Evolutionary conservation across 2,797 vertebrate species (phyloP).

Genomic region (Octomys mimax): DNA sequence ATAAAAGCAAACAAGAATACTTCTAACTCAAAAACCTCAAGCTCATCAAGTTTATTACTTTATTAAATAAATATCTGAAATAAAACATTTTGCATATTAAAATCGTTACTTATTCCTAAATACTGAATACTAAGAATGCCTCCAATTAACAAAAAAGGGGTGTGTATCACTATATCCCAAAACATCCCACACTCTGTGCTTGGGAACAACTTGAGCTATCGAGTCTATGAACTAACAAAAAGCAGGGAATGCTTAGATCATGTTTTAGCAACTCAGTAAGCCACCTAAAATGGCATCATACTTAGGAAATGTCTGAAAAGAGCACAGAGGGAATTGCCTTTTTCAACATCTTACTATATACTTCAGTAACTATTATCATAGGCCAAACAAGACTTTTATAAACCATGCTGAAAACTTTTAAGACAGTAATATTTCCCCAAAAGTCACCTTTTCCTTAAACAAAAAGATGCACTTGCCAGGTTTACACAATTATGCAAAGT

Average conservation of each 20-base stretch:
- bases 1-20: conserved; percentile 18
- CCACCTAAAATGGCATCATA: conserved; percentile 64
- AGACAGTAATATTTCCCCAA: neutral
- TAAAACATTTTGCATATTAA: conserved; percentile 20
- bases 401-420: conserved; percentile 27
- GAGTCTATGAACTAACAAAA: conserved; percentile 37
- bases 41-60: neutral
- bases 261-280: conserved; percentile 67
- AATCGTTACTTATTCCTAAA: conserved; percentile 56
- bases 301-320: neutral
- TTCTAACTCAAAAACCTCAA: neutral
- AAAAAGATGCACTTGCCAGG: neutral
- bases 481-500: conserved; percentile 56
- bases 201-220: conserved; percentile 2
- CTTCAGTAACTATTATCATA: conserved; percentile 38
- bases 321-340: neutral
- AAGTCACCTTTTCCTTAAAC: neutral
- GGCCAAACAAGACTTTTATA: conserved; percentile 32
- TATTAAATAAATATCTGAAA: conserved; percentile 17
- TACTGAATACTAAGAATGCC: neutral
- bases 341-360: conserved; percentile 42
- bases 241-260: conserved; percentile 1
- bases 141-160: conserved; percentile 42
- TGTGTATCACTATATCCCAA: conserved; percentile 40
- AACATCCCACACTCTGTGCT: conserved; percentile 19